phyloP scores from a whole-genome alignment of 2,888 invertebrate genomes.

The Synanthedon vespiformis region DNA sequence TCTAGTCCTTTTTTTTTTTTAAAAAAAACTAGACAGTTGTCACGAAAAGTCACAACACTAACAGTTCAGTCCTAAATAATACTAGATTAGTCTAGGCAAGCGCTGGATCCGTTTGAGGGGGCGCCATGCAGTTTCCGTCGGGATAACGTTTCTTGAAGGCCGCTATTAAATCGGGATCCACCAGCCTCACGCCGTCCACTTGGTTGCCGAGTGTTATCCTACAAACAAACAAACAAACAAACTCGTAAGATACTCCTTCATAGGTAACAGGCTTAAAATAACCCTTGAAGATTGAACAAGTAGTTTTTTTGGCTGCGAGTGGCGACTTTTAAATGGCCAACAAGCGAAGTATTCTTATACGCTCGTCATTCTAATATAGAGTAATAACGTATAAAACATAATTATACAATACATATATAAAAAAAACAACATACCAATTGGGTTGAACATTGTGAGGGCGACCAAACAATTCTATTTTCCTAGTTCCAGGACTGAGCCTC shows the following conservation, averaged over 20 bases:
- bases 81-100: conserved; percentile 20
- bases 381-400: no score
- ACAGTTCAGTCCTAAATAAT: neutral
- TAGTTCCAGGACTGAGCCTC: conserved; percentile 93
- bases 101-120: conserved; percentile 73
- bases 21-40: no score
- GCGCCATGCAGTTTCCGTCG: conserved; percentile 83
- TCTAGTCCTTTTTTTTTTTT: no score
- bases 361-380: no score
- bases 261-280: no score
- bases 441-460: conserved; percentile 98
- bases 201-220: conserved; percentile 96
- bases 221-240: conserved; percentile 10
- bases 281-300: neutral
- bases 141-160: conserved; percentile 94
- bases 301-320: no score
- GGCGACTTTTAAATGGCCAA: no score
- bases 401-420: no score
- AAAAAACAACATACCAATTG: conserved; percentile 78
- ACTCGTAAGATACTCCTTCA: neutral
- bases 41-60: no score
- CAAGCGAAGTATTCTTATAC: no score
- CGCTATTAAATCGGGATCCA: conserved; percentile 91
- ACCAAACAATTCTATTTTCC: conserved; percentile 97
- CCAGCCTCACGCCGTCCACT: conserved; percentile 91